Evolutionary conservation across 2,888 invertebrate genomes (phyloP).

Genomic region (Volucella inflata): DNA sequence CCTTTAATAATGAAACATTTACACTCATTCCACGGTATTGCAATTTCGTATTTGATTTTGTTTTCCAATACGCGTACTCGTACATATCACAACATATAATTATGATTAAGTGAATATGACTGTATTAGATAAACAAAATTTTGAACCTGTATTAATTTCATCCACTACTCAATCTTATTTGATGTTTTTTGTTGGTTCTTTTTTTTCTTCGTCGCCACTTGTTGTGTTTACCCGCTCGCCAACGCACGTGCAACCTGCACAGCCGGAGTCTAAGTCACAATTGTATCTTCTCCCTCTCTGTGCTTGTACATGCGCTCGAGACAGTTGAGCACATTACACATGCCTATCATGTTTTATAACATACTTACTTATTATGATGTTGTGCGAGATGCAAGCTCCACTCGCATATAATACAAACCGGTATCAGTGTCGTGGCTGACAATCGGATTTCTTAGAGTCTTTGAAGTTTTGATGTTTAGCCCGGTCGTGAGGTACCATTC

Average conservation of each 20-base stretch:
- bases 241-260: conserved; percentile 13
- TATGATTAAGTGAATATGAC: neutral
- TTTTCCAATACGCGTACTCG: neutral
- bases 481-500: too few species aligned
- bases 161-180: neutral
- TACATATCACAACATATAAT: too few species aligned
- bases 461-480: too few species aligned
- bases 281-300: neutral
- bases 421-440: too few species aligned
- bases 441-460: too few species aligned
- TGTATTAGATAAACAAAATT: neutral
- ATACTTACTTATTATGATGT: too few species aligned
- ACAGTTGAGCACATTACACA: neutral
- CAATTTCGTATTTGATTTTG: conserved; percentile 1
- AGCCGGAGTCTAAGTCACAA: neutral
- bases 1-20: too few species aligned
- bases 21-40: neutral
- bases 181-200: neutral
- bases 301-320: conserved; percentile 5
- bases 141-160: neutral
- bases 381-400: too few species aligned
- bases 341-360: too few species aligned
- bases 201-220: conserved; percentile 7
- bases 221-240: conserved; percentile 1
- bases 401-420: too few species aligned